Evolutionary conservation across 1,140 invertebrate species (phyloP).

Genomic region (Asbolus verrucosus): DNA sequence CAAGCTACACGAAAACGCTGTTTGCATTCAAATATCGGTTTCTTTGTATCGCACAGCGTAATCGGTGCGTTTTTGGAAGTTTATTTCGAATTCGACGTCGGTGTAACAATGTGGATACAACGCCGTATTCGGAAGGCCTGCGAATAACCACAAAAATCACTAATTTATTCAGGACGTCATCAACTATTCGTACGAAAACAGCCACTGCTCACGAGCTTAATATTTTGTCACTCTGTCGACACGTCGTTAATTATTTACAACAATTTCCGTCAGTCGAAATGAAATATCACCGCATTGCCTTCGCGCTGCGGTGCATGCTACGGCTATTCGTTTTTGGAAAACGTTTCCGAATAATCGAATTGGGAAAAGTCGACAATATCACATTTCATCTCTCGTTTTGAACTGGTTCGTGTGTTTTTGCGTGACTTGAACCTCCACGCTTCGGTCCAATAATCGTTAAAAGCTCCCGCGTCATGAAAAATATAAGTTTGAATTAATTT

Average conservation of each 20-base stretch:
- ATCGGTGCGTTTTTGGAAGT: too few relatives aligned
- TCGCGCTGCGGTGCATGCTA: not conserved
- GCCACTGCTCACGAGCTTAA: not conserved
- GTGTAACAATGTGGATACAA: too few relatives aligned
- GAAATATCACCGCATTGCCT: not conserved
- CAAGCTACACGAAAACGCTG: not conserved
- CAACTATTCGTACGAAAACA: not conserved
- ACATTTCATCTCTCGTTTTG: too few relatives aligned
- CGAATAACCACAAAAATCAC: too few relatives aligned
- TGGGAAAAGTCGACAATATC: too few relatives aligned
- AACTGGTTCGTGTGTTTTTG: too few relatives aligned
- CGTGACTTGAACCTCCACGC: too few relatives aligned
- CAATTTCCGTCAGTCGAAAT: not conserved
- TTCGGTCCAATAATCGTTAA: too few relatives aligned
- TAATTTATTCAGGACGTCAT: not conserved
- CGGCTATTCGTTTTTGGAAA: conserved; percentile 1
- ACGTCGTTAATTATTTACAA: conserved; percentile 7
- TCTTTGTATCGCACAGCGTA: too few relatives aligned
- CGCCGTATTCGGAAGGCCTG: not conserved
- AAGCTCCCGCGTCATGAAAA: too few relatives aligned
- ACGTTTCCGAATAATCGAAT: not conserved
- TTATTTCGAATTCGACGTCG: not conserved
- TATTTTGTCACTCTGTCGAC: conserved; percentile 2
- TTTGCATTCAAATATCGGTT: not conserved
- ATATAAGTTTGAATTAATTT: too few relatives aligned